Base-by-base conservation (phyloP, 2,113 vertebrate species). In the Leptodactylus fuscus region DNA sequence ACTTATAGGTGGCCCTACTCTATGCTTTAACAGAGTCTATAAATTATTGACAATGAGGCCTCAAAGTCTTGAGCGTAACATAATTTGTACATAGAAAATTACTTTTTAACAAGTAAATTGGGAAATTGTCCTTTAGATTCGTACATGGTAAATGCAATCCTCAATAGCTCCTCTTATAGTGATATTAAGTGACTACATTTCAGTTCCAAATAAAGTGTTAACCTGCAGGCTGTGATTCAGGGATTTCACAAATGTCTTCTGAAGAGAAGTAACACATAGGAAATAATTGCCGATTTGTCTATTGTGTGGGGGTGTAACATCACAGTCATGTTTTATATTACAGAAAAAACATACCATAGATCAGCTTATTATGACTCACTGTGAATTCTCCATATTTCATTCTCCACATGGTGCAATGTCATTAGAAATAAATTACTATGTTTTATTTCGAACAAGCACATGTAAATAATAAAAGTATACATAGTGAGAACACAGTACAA, bases 401-500 rank as follows among this genome's bases (percentile, higher is more conserved):
- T 65, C 69, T 38, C 83, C 67, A 44, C 70, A 27, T 84, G 62
- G 70, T 80, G 29, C 32, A 76, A 20, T 44, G 34, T 74, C 46
- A 87, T 88, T 60, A 89, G 60, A 58, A 1, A 85, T 78, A 88
- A 85, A 87, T 9, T 4, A 8, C 55, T 1, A 65, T 48, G 53
- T 32, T 38, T 81, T 86, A 85, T 27, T 82, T 83, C 74, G 27
- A 76, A 76, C 13, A 77, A 27, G 69, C 34, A 12, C 15, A 46
- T 29, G 24, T 53, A 69, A 85, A 78, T 69, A 69, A 41, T 55
- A 77, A 41, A 85, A 81, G 81, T 46, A 36, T 20, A 41, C 67
- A 36, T 55, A 67, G 48, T 34, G 15, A 58, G 24, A 85, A 82
- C 62, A 49, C n/a, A 46, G 46, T 71, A 49, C 41, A 12, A 81